phyloP scores from a whole-genome alignment of 2,888 invertebrate species.

The Drosophila atripex region DNA sequence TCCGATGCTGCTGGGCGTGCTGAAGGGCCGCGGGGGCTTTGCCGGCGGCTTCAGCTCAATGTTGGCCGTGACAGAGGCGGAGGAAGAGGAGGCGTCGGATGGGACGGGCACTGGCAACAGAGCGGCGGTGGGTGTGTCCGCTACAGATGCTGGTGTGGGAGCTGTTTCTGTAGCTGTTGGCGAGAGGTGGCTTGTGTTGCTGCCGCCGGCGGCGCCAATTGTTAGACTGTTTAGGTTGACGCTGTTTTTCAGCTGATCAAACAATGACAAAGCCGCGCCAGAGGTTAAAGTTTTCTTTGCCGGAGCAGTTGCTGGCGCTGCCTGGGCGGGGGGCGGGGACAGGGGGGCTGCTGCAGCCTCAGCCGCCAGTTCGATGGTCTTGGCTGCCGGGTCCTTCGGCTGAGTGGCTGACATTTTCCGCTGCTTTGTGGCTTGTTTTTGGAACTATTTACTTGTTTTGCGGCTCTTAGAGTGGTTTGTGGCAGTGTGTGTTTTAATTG shows the following conservation, averaged over 20 bases:
- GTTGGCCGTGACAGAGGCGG: conserved; percentile 34
- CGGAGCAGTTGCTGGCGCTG: conserved; percentile 26
- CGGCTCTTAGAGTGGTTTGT: not conserved
- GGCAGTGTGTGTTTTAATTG: conserved; percentile 17
- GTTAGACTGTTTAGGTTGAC: conserved; percentile 75
- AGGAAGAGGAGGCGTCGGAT: not conserved
- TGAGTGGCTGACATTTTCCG: conserved; percentile 61
- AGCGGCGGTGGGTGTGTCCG: conserved; percentile 25
- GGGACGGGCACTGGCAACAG: not conserved
- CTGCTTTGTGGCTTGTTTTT: conserved; percentile 28
- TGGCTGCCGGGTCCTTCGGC: conserved; percentile 39
- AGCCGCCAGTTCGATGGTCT: conserved; percentile 45
- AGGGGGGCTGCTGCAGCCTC: conserved; percentile 15
- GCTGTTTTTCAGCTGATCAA: conserved; percentile 82
- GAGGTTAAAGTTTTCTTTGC: conserved; percentile 61
- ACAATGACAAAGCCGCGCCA: conserved; percentile 71
- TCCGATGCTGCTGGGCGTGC: conserved; percentile 66
- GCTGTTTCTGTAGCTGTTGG: conserved; percentile 13
- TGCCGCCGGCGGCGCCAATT: conserved; percentile 53
- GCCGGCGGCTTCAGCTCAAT: conserved; percentile 64
- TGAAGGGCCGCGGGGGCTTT: conserved; percentile 53
- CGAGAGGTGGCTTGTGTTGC: conserved; percentile 18
- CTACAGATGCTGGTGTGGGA: conserved; percentile 21
- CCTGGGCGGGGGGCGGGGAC: conserved; percentile 12
- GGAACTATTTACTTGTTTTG: conserved; percentile 28